A percentile compares a stretch with the other conserved stretches of the same genome.
Evolutionary conservation across 2,888 invertebrate genomes (phyloP).

Genomic region (Anorthoa munda): DNA sequence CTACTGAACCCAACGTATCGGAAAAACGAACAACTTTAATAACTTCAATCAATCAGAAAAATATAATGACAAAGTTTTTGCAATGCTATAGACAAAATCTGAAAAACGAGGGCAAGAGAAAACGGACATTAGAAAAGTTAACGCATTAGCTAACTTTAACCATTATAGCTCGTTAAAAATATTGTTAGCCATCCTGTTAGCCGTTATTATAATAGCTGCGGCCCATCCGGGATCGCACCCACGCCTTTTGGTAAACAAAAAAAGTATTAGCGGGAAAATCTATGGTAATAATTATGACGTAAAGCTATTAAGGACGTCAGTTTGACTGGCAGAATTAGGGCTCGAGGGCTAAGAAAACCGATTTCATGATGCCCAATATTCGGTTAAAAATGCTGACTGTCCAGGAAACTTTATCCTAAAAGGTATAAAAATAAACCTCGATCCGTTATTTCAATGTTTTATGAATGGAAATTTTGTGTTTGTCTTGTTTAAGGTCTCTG

Average conservation of each 20-base stretch:
- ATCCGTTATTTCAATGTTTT: slow-evolving; percentile 10
- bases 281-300: slow-evolving; percentile 27
- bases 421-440: slow-evolving; percentile 7
- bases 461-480: slow-evolving; percentile 10
- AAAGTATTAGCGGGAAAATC: slow-evolving; percentile 45
- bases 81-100: slow-evolving; percentile 52
- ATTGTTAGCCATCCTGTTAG: slow-evolving; percentile 67
- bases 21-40: slow-evolving; percentile 17
- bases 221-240: slow-evolving; percentile 25
- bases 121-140: slow-evolving; percentile 72
- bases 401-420: slow-evolving; percentile 9
- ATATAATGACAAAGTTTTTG: slow-evolving; percentile 57
- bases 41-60: slow-evolving; percentile 41
- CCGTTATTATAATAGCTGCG: slow-evolving; percentile 59
- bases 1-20: background rate
- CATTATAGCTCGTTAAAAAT: slow-evolving; percentile 77
- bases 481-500: background rate
- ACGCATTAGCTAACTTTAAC: slow-evolving; percentile 74
- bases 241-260: slow-evolving; percentile 44
- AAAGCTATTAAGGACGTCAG: slow-evolving; percentile 18
- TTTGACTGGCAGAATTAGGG: slow-evolving; percentile 38
- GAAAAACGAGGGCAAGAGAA: slow-evolving; percentile 69
- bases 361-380: slow-evolving; percentile 12
- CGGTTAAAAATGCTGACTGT: slow-evolving; percentile 3
- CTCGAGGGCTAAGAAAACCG: slow-evolving; percentile 19